Conservation (phyloP, 2,888 invertebrate species). For the Netelia fuscicornis region DNA sequence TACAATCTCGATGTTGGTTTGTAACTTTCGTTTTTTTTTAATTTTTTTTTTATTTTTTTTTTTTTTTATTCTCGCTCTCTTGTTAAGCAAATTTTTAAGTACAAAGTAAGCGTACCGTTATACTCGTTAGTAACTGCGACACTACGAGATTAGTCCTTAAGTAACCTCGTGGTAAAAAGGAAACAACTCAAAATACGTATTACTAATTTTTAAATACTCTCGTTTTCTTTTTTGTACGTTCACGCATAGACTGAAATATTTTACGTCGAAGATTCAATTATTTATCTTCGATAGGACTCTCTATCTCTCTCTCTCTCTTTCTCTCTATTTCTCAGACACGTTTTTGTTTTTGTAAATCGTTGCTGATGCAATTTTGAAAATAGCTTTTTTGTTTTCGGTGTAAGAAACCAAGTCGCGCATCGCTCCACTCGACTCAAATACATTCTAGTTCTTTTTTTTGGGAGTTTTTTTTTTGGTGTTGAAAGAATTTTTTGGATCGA, state of each 20-base stretch:
- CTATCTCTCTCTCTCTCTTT: neutral
- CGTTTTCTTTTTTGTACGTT: constrained; percentile 33
- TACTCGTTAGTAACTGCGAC: constrained; percentile 34
- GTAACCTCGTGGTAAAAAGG: constrained; percentile 18
- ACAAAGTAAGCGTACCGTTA: constrained; percentile 65
- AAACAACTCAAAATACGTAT: constrained; percentile 48
- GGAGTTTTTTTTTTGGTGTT: no score
- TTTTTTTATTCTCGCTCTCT: neutral
- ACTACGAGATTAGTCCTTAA: neutral
- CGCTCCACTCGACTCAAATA: no score
- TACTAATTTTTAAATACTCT: constrained; percentile 44
- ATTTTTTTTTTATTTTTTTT: constrained; percentile 1
- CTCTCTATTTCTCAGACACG: constrained; percentile 2
- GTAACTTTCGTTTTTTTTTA: constrained; percentile 16
- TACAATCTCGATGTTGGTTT: constrained; percentile 33
- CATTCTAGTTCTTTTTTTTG: no score
- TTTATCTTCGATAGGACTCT: constrained; percentile 3
- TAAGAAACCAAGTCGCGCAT: no score
- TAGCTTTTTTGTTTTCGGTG: no score
- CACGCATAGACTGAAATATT: constrained; percentile 53
- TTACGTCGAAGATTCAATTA: constrained; percentile 22
- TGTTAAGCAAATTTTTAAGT: constrained; percentile 62
- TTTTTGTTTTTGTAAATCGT: no score
- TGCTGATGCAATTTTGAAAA: no score
- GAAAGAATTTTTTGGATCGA: no score